A percentile compares a stretch with the other conserved stretches of the same genome.
Conservation (phyloP, 2,888 invertebrate species). For the Limnephilus rhombicus region DNA sequence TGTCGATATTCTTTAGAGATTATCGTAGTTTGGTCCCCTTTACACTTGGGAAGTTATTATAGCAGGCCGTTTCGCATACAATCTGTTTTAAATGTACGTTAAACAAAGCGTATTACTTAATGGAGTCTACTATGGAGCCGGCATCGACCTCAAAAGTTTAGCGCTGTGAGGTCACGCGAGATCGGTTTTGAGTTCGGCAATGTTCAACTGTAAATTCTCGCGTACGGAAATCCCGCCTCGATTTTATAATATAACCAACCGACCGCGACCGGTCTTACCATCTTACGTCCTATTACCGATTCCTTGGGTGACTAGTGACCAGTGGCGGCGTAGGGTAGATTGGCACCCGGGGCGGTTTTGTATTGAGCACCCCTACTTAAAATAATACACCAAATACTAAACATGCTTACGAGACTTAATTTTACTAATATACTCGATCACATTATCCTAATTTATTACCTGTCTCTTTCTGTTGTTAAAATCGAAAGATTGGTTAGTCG, state of each 20-base stretch:
- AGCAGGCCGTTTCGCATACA: background rate
- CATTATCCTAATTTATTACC: too few species aligned
- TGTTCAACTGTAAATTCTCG: conserved; percentile 39
- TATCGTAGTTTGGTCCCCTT: background rate
- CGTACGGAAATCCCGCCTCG: conserved; percentile 9
- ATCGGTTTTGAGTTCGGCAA: conserved; percentile 41
- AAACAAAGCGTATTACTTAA: conserved; percentile 38
- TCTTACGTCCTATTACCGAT: background rate
- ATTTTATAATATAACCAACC: background rate
- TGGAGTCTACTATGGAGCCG: background rate
- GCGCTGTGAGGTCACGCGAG: conserved; percentile 45
- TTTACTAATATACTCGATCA: too few species aligned
- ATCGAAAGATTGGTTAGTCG: too few species aligned
- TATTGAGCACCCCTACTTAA: too few species aligned
- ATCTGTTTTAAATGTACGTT: background rate
- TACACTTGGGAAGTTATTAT: background rate
- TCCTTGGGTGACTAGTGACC: background rate
- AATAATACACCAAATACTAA: too few species aligned
- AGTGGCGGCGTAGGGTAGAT: too few species aligned
- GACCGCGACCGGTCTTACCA: background rate
- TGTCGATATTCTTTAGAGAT: background rate
- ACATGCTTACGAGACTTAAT: too few species aligned
- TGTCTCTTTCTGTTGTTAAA: too few species aligned
- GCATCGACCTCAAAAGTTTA: conserved; percentile 39
- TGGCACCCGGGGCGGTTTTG: too few species aligned